Evolutionary conservation across 2,797 vertebrate genomes (phyloP), one percentile per base, ranked within the genome.

Genomic region (Sus cebifrons): DNA sequence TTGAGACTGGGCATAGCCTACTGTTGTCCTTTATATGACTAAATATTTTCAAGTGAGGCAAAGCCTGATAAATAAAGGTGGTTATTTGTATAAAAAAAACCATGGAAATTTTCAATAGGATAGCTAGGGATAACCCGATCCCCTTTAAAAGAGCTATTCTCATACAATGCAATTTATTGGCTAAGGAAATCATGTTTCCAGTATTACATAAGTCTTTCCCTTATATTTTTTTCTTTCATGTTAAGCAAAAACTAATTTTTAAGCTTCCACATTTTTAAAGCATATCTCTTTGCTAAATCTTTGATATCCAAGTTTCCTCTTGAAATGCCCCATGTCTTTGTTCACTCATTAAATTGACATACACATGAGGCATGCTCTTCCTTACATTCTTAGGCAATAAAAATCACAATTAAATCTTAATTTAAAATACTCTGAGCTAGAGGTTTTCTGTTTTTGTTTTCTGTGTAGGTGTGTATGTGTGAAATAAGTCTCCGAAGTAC

Each of bases 201-300:
- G 16, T 16, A n/a, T 73, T 86, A 20, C 4, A 21, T 65, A 75
- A 62, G 7, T 81, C 20, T 86, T 82, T 44, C 18, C 29, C 54
- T 62, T 70, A 17, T 9, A 82, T 18, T 27, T 52, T 52, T 65
- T 65, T 73, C n/a, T 79, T 87, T 32, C 56, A 36, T 44, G 29
- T 18, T 71, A 88, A 88, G 8, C 14, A 11, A 83, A 95, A 95
- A 20, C 40, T 40, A 84, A 75, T 64, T 85, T 78, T 88, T 44
- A 54, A 91, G 20, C 11, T 79, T 74, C 29, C 14, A 86, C 11
- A 14, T 6, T 52, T 6, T 86, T 70, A 60, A 86, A 78, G 14
- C 0, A 16, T 84, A 84, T 64, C 18, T 29, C 16, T 32, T 67
- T 52, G 75, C 44, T 32, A 78, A 32, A 87, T 84, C 23, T 95